Conservation (phyloP, 2,113 vertebrate species). For the Eolophus roseicapilla region DNA sequence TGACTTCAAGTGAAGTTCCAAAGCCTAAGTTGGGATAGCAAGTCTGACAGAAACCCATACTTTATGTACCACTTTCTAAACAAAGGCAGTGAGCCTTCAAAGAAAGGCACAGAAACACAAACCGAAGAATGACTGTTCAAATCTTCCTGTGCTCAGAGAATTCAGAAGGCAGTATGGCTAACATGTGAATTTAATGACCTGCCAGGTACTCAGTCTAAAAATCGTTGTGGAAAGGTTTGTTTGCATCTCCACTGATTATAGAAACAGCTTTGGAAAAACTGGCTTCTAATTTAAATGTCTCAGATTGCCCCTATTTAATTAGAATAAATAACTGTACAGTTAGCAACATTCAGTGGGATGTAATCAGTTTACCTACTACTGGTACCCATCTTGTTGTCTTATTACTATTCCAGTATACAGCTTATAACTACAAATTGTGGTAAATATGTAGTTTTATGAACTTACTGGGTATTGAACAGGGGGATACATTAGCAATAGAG, state of each 20-base stretch:
- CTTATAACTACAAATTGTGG: not conserved
- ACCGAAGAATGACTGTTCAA: not conserved
- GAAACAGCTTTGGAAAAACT: not conserved
- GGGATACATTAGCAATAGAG: not conserved
- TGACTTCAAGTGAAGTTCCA: not conserved
- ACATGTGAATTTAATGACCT: not conserved
- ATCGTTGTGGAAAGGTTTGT: not conserved
- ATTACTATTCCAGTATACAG: not conserved
- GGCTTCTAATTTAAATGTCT: not conserved
- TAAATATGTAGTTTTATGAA: not conserved
- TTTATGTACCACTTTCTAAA: not conserved
- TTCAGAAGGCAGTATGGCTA: accelerated
- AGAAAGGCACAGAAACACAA: not conserved
- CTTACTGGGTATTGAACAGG: not conserved
- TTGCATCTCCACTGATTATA: not conserved
- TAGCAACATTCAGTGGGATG: not conserved
- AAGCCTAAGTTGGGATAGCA: not conserved
- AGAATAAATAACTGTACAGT: not conserved
- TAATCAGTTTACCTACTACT: not conserved
- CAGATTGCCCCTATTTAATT: not conserved
- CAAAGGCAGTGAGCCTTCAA: not conserved
- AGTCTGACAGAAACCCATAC: not conserved
- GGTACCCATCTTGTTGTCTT: not conserved
- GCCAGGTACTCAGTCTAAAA: not conserved
- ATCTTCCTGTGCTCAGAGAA: not conserved